Percentiles rank a stretch among this genome's conserved stretches.
phyloP scores from a whole-genome alignment of 2,888 invertebrate species.

The Tachystola acroxantha region DNA sequence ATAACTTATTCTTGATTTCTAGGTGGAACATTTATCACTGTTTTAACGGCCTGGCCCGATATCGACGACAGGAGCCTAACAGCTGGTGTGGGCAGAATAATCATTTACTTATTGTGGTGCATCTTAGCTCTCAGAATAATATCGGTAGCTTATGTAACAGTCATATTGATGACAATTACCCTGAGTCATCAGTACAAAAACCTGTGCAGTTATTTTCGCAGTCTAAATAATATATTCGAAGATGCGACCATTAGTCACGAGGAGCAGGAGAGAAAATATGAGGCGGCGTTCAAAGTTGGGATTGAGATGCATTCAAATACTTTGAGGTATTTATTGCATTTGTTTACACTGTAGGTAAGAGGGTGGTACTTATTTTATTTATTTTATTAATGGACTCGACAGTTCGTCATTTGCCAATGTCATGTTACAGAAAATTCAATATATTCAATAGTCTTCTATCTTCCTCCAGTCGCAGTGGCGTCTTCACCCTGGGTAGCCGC shows the following conservation, averaged over 20 bases:
- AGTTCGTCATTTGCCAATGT: too few species aligned
- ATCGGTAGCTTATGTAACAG: conserved; percentile 29
- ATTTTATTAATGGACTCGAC: too few species aligned
- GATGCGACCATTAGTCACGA: conserved; percentile 20
- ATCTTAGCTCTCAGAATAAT: conserved; percentile 25
- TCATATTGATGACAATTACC: conserved; percentile 22
- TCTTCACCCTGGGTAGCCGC: too few species aligned
- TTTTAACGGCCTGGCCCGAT: conserved; percentile 44
- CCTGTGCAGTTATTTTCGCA: conserved; percentile 30
- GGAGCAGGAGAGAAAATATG: conserved; percentile 36
- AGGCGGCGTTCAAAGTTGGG: conserved; percentile 36
- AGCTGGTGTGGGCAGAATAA: conserved; percentile 24
- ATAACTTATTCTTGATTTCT: conserved; percentile 20
- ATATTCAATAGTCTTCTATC: too few species aligned
- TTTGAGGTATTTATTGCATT: conserved; percentile 38
- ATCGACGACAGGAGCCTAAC: conserved; percentile 21
- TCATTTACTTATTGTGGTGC: conserved; percentile 36
- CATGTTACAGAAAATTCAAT: too few species aligned
- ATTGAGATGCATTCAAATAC: conserved; percentile 42
- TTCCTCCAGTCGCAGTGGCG: too few species aligned
- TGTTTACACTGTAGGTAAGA: too few species aligned
- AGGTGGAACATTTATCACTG: conserved; percentile 28
- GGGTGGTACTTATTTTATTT: too few species aligned
- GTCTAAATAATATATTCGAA: conserved; percentile 25
- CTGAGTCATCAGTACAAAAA: conserved; percentile 30